These are phyloP conservation scores for Eristalinus sepulchralis DNA, from an alignment of 2,888 invertebrate genomes.

Conservation along the genomic window DNA sequence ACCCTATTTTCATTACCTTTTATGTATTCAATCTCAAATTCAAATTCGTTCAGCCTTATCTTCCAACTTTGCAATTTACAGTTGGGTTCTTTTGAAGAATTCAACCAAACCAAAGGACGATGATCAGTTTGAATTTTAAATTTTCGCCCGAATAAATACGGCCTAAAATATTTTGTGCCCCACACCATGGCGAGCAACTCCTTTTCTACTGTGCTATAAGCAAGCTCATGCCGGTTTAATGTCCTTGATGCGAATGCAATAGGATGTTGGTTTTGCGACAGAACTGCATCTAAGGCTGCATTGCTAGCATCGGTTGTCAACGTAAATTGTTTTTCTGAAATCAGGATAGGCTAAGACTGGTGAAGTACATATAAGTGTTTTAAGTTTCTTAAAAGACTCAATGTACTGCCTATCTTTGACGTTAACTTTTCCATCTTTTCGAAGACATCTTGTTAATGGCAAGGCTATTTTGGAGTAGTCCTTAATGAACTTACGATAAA, in stretches of 20 bases:
- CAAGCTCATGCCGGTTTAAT: too few relatives aligned
- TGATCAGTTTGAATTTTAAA: constrained; percentile 61
- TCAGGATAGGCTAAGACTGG: constrained; percentile 50
- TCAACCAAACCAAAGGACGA: not conserved
- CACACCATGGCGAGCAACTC: constrained; percentile 66
- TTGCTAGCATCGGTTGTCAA: too few relatives aligned
- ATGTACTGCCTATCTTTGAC: constrained; percentile 69
- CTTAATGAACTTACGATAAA: too few relatives aligned
- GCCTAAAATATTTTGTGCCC: constrained; percentile 35
- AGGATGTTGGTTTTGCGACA: too few relatives aligned
- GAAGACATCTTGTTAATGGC: constrained; percentile 12
- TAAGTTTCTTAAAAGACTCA: constrained; percentile 19
- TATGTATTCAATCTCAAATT: constrained; percentile 59
- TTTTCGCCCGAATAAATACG: constrained; percentile 43
- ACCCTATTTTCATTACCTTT: constrained; percentile 68
- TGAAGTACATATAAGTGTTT: constrained; percentile 10
- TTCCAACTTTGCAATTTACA: constrained; percentile 48
- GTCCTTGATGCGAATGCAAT: too few relatives aligned
- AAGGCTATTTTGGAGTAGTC: constrained; percentile 39
- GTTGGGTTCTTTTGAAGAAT: too few relatives aligned
- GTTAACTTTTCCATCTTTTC: constrained; percentile 26
- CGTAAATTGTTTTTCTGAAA: constrained; percentile 53
- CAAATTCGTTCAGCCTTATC: not conserved
- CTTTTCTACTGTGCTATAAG: too few relatives aligned
- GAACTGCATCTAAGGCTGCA: too few relatives aligned